Base-by-base conservation (phyloP, 2,797 vertebrate genomes). In the Lycodopsis pacificus region DNA sequence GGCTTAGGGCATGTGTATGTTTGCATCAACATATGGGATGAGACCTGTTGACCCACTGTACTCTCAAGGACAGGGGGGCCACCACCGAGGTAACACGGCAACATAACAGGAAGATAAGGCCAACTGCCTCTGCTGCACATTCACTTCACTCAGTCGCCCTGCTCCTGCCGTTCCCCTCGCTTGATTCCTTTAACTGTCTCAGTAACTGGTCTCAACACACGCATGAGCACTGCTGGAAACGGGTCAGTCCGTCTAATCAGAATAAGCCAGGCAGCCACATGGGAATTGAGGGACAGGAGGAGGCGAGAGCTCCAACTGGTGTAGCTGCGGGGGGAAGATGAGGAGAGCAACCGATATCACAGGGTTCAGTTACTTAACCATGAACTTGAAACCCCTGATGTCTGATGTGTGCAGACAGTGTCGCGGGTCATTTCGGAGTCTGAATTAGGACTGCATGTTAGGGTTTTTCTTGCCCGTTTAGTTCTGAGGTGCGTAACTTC, bases 231-330 rank as follows among this genome's bases (percentile, higher is more conserved):
- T 12, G 34, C 46, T 71, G 48, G 54, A 38, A 73, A 58, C 46
- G 36, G 76, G 61, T 61, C 58, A 42, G 34, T 65, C 53, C 49
- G 53, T 77, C 62, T 68, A 61, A 75, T 17, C 32, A 59, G 70
- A 71, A 77, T 82, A 71, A 68, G 56, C 44, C 51, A 65, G 77
- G 74, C 14, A 49, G 70, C 62, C 73, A 73, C 56, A 30, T 36
- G 61, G 70, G 77, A 61, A 63, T 5, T 30, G 58, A 77, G 58
- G 66, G 44, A 68, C 57, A 67, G 42, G 64, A 40, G 51, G 48
- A 68, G 44, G 27, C 62, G 34, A 56, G 57, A 3, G 66, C 63
- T 62, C 64, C 42, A 40, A 49, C 57, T 14, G 0, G 58, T 62
- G 22, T 11, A 44, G 62, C 71, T 44, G 40, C 67, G 32, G 67